Evolutionary conservation across 2,797 vertebrate species (phyloP).

Genomic region (Tenualosa thibaudeaui): DNA sequence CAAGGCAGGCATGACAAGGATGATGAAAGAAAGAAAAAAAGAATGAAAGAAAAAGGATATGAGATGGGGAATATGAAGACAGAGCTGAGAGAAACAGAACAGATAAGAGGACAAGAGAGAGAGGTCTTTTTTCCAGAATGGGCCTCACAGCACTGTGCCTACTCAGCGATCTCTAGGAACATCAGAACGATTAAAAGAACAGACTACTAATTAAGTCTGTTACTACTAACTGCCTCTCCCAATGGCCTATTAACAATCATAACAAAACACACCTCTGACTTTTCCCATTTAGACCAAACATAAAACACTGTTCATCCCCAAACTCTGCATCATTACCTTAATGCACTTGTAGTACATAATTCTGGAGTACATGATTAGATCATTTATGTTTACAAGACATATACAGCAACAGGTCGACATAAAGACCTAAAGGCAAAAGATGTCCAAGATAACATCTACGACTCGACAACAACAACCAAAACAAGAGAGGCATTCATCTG

Average conservation of each 20-base stretch:
- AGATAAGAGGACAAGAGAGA: background rate
- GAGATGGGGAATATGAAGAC: background rate
- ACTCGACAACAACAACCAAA: no score
- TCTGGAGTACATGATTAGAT: no score
- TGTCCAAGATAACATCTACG: no score
- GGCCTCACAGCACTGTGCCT: background rate
- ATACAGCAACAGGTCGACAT: no score
- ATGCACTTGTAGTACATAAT: no score
- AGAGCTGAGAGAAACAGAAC: background rate
- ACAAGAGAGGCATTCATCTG: no score
- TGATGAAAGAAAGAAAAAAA: background rate
- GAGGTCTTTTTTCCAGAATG: background rate
- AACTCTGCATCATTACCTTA: no score
- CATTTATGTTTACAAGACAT: no score
- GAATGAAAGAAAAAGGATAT: background rate
- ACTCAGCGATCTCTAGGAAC: background rate
- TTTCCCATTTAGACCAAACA: no score
- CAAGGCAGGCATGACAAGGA: background rate
- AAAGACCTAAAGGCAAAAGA: no score
- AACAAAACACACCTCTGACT: no score
- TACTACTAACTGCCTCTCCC: background rate
- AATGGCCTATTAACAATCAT: background rate
- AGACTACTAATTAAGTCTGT: background rate
- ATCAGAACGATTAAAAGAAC: background rate
- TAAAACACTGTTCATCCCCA: no score